Conservation (phyloP, 2,113 vertebrate genomes). For the Lichenostomus cassidix region DNA sequence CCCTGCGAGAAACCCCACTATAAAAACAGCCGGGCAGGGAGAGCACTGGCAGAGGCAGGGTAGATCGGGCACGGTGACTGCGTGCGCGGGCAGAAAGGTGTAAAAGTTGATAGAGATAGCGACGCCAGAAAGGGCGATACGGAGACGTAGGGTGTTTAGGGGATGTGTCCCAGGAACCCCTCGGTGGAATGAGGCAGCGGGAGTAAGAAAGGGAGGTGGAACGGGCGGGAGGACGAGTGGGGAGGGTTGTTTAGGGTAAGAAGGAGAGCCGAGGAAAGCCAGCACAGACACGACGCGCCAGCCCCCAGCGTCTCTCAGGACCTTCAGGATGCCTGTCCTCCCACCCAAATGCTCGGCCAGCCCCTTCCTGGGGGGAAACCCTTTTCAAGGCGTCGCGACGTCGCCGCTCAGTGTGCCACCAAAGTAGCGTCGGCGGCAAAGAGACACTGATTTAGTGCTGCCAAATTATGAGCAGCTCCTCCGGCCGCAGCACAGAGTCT, state of each 20-base stretch:
- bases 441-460: not conserved
- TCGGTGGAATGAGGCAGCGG: not conserved
- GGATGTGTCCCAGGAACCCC: not conserved
- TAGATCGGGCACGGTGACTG: not conserved
- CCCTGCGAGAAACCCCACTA: not conserved
- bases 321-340: not conserved
- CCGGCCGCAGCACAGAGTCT: not conserved
- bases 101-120: not conserved
- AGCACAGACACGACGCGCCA: not conserved
- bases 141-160: not conserved
- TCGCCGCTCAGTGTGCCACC: not conserved
- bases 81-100: not conserved
- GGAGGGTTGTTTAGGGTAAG: accelerated
- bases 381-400: not conserved
- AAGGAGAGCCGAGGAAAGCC: not conserved
- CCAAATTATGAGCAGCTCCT: not conserved
- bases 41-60: not conserved
- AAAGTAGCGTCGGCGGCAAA: not conserved
- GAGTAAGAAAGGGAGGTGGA: not conserved
- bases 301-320: not conserved
- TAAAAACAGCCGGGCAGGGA: not conserved
- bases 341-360: not conserved
- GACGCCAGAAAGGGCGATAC: not conserved
- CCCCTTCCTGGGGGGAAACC: not conserved
- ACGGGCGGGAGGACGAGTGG: not conserved